Evolutionary conservation across 2,113 vertebrate genomes (phyloP), one percentile per base, ranked within the genome.

Genomic region (Pavo muticus): DNA sequence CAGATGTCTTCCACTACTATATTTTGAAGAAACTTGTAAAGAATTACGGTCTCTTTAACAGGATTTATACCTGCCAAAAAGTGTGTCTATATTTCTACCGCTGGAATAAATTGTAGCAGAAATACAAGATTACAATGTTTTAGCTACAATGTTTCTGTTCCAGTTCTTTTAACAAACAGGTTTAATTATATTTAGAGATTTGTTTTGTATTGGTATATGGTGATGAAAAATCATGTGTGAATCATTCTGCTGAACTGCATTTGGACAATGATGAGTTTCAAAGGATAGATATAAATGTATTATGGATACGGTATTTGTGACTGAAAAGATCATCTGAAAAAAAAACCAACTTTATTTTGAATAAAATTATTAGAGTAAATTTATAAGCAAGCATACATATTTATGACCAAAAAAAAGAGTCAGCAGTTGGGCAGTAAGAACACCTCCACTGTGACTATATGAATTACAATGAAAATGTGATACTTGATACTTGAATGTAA

Each of bases 141-240:
- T 23, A 64, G 8, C 19, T 37, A 35, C 52, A 71, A 42, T 32
- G 17, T 32, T 57, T 37, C 12, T 74, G 13, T 32, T 57, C 30
- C 10, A 1, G 16, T n/a, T 20, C 76, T 87, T 75, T 59, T 35
- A 68, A 7, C 17, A 91, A 42, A 3, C 4, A 29, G 14, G 14
- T 4, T 82, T 19, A 78, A 42, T 44, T 78, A 12, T 23, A 23
- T 32, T 59, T 2, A 68, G n/a, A 84, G 63, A 13, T 81, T 68
- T 3, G 0, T 67, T 85, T 71, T 0, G 0, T 56, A 60, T 11
- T 50, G 24, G 14, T 39, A 5, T 39, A 37, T 15, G 23, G 45
- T 50, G 61, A 29, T 37, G 30, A 24, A 44, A 81, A 78, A 81
- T 23, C 47, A 19, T 70, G 65, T 52, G 23, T 57, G 30, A 87